Conservation (phyloP, 2,113 vertebrate genomes). For the Chaenocephalus aceratus region DNA sequence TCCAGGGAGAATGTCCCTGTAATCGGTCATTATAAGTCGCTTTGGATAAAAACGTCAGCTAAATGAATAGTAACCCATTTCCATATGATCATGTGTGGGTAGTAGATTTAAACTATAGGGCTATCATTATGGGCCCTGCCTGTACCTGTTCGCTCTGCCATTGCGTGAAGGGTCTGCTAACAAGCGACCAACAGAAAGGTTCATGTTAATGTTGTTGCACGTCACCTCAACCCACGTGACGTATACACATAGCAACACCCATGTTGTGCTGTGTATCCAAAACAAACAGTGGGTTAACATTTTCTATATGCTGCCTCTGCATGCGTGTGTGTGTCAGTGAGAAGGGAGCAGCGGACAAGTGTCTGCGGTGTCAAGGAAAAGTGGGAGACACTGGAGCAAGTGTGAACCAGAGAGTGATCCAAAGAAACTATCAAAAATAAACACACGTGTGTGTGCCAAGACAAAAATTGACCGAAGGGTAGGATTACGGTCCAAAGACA, state of each 20-base stretch:
- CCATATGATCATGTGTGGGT: too few species aligned
- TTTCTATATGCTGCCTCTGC: constrained; percentile 10
- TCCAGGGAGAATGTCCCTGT: too few species aligned
- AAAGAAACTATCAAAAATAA: constrained; percentile 80
- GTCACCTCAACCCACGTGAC: background rate
- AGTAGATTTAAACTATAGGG: too few species aligned
- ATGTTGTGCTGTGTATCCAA: constrained; percentile 21
- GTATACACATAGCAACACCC: constrained; percentile 29
- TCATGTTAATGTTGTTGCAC: too few species aligned
- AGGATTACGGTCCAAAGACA: background rate
- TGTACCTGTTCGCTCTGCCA: too few species aligned
- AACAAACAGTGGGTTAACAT: constrained; percentile 5
- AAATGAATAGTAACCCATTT: too few species aligned
- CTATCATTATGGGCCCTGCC: too few species aligned
- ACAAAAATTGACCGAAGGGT: constrained; percentile 37
- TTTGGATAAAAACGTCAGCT: too few species aligned
- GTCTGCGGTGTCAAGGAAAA: constrained; percentile 68
- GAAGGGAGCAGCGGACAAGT: constrained; percentile 29
- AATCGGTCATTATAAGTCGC: too few species aligned
- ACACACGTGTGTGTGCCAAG: constrained; percentile 47
- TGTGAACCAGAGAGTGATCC: constrained; percentile 80
- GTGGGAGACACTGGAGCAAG: constrained; percentile 80
- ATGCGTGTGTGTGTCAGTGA: constrained; percentile 27
- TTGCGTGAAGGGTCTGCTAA: too few species aligned
- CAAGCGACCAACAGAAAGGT: too few species aligned